Base-by-base conservation (phyloP, 2,797 vertebrate species). In the Carapus acus region DNA sequence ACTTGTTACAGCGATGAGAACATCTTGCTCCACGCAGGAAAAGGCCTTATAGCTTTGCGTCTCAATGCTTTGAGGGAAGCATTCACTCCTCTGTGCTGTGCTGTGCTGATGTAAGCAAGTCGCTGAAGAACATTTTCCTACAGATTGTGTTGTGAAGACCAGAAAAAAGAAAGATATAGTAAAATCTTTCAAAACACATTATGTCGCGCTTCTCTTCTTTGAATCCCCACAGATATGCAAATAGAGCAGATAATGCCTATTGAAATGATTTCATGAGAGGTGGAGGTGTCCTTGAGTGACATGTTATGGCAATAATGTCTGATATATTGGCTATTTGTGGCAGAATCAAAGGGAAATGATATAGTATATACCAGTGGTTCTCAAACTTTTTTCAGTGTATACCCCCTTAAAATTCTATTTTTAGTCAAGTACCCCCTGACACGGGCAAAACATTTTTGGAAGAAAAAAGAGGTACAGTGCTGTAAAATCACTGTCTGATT, bases 231-330 rank as follows among this genome's bases (percentile, higher is more conserved):
- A 21, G 18, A 54, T 62, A 40, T 37, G 31, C 24, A 14, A 19
- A 48, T 27, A 44, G n/a, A n/a, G n/a, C 43, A 45, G 54, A 46
- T 27, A 45, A 29, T 16, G 16, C 29, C 8, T 38, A 20, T 19
- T 16, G 19, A 18, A 20, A 16, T n/a, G 19, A 18, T 2, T 47
- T 29, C 23, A 7, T 33, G 21, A 14, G 11, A n/a, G 21, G 38
- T 16, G 33, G 29, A 19, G 8, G 23, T 37, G 38, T 54, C 54
- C 29, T 33, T 60, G 16, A 42, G 48, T 40, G n/a, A 43, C 44
- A 36, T 31, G 54, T 19, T 52, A 21, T 45, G 29, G 16, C 40
- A 41, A 6, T 46, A 31, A 43, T n/a, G n/a, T n/a, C n/a, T n/a
- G n/a, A n/a, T n/a, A n/a, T n/a, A n/a, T n/a, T n/a, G n/a, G n/a